Percentiles rank a stretch among this genome's conserved stretches.
Conservation (phyloP, 1,140 invertebrate species). For the Hetaerina americana region DNA sequence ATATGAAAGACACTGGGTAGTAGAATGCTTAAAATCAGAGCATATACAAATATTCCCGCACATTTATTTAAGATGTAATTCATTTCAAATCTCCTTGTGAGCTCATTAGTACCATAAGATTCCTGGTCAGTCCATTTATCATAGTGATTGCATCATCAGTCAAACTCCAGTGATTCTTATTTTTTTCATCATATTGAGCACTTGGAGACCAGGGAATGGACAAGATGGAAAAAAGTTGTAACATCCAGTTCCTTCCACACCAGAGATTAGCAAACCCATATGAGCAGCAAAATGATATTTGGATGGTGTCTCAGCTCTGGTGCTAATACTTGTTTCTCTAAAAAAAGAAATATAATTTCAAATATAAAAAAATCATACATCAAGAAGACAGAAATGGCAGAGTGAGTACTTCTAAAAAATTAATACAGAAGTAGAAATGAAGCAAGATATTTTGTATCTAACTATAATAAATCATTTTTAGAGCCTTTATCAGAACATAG, state of each 20-base stretch:
- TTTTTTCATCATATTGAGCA: slow-evolving; percentile 25
- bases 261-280: slow-evolving; percentile 63
- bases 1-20: no score
- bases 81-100: no score
- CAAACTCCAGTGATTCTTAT: neutral
- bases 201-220: slow-evolving; percentile 47
- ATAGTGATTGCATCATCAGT: no score
- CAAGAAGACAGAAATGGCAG: neutral
- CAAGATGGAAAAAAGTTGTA: slow-evolving; percentile 58
- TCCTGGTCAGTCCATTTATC: no score
- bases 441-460: no score
- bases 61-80: no score
- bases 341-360: slow-evolving; percentile 19
- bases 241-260: slow-evolving; percentile 53
- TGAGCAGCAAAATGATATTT: slow-evolving; percentile 69
- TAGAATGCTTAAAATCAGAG: no score
- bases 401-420: no score
- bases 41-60: no score
- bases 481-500: no score
- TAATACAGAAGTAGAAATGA: no score
- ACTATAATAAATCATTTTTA: neutral
- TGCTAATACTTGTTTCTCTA: slow-evolving; percentile 45
- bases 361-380: neutral
- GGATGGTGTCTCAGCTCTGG: slow-evolving; percentile 47
- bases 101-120: no score